Evolutionary conservation across 1,140 invertebrate species (phyloP), one percentile per base, ranked within the genome.

Genomic region (Zaprionus vittiger): DNA sequence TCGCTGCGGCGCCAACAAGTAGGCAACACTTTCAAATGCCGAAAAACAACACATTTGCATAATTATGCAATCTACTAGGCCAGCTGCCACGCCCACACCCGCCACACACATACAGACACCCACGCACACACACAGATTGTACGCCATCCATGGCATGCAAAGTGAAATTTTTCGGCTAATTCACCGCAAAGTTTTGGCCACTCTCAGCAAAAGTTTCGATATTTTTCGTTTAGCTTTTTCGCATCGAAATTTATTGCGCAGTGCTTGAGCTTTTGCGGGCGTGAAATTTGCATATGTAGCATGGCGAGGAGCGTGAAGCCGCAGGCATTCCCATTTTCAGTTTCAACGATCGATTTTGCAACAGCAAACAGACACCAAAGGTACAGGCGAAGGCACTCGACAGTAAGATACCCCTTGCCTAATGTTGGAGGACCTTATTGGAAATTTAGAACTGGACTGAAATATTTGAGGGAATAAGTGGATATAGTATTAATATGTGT

Each of bases 41-140:
- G 68, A 83, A 82, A 71, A 80, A 84, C 72, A 76, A 72, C 49
- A 73, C 87, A 89, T 89, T 89, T 90, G 81, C 85, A 89, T 90
- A 90, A 89, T 89, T 89, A 89, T 89, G 85, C 85, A 89, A 89
- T 89, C 85, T 89, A 85, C 76, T 62, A 79, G 52, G 59, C 73
- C 55, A 76, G 47, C 47, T 67, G 62, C 47, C 66, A 57, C 77
- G 73, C 80, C 75, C 75, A 61, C 78, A 57, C 69, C 31, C 38
- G 52, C 47, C 57, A 31, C 49, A 17, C 63, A 71, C 63, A 56
- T 14, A 28, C 66, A 37, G 41, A 37, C 7, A 26, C 37, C 38
- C 44, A 20, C 20, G 20, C 63, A 56, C 22, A 20, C 66, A 37
- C 56, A 17, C 12, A 37, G 15, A 47, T n/a, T 41, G 38, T 41